Conservation (phyloP, 1,140 invertebrate species). For the Thaumetopoea pityocampa region DNA sequence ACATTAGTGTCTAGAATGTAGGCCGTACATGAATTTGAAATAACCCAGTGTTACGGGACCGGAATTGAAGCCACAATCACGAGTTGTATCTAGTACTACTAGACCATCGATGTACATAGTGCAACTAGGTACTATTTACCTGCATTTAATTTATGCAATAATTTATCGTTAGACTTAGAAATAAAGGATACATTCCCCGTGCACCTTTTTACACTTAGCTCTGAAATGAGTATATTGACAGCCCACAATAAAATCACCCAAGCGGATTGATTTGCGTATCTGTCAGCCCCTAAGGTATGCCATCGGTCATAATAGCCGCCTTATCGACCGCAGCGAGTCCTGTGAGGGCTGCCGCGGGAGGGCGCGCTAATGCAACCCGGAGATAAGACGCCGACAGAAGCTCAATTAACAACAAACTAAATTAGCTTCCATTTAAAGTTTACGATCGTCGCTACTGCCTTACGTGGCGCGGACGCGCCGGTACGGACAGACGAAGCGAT, state of each 20-base stretch:
- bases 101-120: no score
- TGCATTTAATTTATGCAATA: no score
- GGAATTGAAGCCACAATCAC: no score
- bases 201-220: no score
- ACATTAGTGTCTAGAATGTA: no score
- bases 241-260: neutral
- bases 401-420: constrained; percentile 73
- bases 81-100: no score
- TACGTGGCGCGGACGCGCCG: constrained; percentile 45
- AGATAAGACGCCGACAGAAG: constrained; percentile 57
- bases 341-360: constrained; percentile 4
- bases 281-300: constrained; percentile 10
- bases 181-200: no score
- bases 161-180: no score
- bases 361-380: constrained; percentile 53
- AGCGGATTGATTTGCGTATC: constrained; percentile 10
- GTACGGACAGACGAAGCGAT: constrained; percentile 28
- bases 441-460: constrained; percentile 69
- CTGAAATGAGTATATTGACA: neutral
- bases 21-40: no score
- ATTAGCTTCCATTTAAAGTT: constrained; percentile 72
- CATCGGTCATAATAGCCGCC: constrained; percentile 59
- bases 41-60: no score
- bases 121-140: no score
- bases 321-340: constrained; percentile 35